phyloP scores from a whole-genome alignment of 2,888 invertebrate genomes.

The Chloroclysta siterata region DNA sequence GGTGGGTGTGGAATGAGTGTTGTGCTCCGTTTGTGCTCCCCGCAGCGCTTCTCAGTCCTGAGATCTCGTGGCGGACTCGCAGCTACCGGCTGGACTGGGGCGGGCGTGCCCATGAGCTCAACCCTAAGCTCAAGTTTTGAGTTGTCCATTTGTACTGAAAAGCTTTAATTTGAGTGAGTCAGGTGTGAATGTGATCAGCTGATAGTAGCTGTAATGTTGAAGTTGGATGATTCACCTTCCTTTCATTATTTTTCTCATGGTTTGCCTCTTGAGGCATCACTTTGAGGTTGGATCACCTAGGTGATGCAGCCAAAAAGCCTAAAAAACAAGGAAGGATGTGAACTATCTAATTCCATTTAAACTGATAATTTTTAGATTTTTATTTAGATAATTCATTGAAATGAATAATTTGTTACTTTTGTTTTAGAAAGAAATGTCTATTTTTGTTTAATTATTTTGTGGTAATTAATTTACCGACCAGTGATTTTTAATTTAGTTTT shows the following conservation, averaged over 20 bases:
- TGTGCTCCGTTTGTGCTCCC: constrained; percentile 95
- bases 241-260: neutral
- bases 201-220: constrained; percentile 9
- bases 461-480: constrained; percentile 47
- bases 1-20: constrained; percentile 97
- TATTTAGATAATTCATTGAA: constrained; percentile 56
- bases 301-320: neutral
- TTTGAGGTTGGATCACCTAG: neutral
- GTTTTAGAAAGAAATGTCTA: constrained; percentile 77
- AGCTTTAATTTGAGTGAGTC: constrained; percentile 74
- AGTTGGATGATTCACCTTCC: constrained; percentile 11
- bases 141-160: constrained; percentile 55
- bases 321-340: constrained; percentile 1
- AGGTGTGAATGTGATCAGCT: constrained; percentile 26
- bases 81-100: constrained; percentile 97
- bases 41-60: constrained; percentile 93
- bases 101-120: constrained; percentile 95
- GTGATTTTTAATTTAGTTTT: constrained; percentile 41
- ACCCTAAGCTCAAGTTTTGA: constrained; percentile 89
- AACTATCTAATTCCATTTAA: constrained; percentile 11
- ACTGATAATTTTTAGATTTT: constrained; percentile 62
- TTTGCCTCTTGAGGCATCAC: neutral
- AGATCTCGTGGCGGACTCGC: constrained; percentile 97
- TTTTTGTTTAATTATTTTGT: constrained; percentile 57
- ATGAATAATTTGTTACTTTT: constrained; percentile 68